phyloP scores from a whole-genome alignment of 2,113 vertebrate species.

The Thamnophis sirtalis region DNA sequence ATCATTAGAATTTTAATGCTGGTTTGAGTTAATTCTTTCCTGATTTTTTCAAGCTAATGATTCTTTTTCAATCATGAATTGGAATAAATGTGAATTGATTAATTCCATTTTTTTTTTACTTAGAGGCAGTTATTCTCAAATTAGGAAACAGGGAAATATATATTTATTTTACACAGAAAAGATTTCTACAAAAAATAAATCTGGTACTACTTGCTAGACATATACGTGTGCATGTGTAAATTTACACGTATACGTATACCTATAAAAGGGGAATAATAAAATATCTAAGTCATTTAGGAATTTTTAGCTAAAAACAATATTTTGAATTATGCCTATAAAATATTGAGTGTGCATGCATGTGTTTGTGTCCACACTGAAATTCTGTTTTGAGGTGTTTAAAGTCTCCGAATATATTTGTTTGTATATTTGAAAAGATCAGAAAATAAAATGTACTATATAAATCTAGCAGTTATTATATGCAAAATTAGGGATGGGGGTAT shows the following conservation, averaged over 20 bases:
- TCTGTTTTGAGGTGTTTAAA: not conserved
- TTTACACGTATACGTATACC: not conserved
- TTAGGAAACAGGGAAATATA: not conserved
- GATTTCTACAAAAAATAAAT: not conserved
- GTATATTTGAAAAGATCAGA: not conserved
- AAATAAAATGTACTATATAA: not conserved
- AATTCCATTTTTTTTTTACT: not conserved
- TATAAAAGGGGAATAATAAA: not conserved
- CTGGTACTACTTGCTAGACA: not conserved
- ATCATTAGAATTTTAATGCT: not conserved
- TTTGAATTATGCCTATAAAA: not conserved
- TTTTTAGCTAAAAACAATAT: not conserved
- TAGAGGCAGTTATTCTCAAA: not conserved
- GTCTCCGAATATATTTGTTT: not conserved
- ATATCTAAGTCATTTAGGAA: not conserved
- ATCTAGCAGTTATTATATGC: not conserved
- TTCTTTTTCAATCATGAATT: not conserved
- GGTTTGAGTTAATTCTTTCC: not conserved
- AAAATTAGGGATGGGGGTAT: not conserved
- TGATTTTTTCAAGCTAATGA: not conserved
- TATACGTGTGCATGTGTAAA: not conserved
- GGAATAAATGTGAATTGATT: not conserved
- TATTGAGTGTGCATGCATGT: not conserved
- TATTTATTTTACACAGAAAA: not conserved
- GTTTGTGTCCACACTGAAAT: not conserved